Percentiles rank a stretch among this genome's conserved stretches.
Conservation (phyloP, 2,113 vertebrate species). For the Sarotherodon lohbergeri region DNA sequence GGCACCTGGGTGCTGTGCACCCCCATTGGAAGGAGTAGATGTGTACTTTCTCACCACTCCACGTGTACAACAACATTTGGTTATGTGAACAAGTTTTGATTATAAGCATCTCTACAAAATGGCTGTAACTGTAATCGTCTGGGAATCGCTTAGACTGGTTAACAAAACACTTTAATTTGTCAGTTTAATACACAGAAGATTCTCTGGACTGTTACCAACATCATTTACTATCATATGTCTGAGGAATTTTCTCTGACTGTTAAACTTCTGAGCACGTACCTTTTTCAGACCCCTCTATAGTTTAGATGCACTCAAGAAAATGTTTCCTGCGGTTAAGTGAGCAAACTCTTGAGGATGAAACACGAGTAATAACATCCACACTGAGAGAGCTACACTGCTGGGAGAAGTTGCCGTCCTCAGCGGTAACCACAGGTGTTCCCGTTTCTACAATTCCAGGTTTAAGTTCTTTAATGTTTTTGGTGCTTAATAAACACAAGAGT, state of each 20-base stretch:
- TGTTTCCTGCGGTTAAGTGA: neutral
- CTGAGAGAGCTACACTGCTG: neutral
- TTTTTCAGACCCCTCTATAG: neutral
- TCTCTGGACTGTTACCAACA: neutral
- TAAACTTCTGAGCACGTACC: conserved; percentile 8
- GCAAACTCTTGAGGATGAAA: neutral
- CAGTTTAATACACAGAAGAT: neutral
- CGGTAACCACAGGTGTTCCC: neutral
- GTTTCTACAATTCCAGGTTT: neutral
- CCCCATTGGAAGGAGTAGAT: neutral
- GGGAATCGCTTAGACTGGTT: neutral
- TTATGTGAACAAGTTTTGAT: neutral
- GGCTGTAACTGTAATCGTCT: neutral
- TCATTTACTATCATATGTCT: conserved; percentile 19
- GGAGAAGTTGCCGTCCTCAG: neutral
- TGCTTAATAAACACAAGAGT: neutral
- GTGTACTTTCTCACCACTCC: neutral
- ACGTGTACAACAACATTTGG: neutral
- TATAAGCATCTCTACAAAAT: neutral
- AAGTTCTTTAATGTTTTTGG: neutral
- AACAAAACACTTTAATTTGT: neutral
- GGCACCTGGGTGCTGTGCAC: neutral
- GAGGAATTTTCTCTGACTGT: conserved; percentile 31
- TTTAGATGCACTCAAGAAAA: neutral
- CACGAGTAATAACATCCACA: neutral